A percentile compares a stretch with the other conserved stretches of the same genome.
Evolutionary conservation across 2,888 invertebrate genomes (phyloP).

Genomic region (Tethea ocularis): DNA sequence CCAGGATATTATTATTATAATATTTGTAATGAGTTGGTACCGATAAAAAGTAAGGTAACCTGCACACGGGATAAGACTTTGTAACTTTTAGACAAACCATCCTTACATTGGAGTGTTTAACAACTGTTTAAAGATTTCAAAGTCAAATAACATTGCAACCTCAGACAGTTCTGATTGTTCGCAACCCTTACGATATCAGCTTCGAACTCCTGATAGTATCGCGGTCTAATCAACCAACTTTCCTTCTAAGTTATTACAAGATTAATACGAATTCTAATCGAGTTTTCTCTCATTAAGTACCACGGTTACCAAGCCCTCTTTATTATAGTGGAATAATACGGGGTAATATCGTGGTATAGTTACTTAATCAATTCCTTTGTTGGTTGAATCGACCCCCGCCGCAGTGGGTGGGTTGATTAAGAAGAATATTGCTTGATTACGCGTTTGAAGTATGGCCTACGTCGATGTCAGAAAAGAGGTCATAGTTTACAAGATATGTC

Average conservation of each 20-base stretch:
- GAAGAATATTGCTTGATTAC: conserved; percentile 84
- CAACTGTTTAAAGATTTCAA: background rate
- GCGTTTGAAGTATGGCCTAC: conserved; percentile 72
- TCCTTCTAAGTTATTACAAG: conserved; percentile 71
- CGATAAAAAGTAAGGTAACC: background rate
- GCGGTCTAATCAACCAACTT: conserved; percentile 66
- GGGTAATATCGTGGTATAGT: conserved; percentile 82
- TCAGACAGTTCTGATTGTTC: background rate
- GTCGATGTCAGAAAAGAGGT: conserved; percentile 47
- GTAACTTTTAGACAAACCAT: background rate
- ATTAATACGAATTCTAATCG: conserved; percentile 83
- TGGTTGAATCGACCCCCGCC: conserved; percentile 78
- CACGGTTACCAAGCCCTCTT: conserved; percentile 81
- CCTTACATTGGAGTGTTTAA: background rate
- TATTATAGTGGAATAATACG: conserved; percentile 82
- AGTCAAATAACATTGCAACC: background rate
- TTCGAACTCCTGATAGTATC: conserved; percentile 35
- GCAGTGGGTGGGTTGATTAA: conserved; percentile 81
- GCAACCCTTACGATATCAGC: conserved; percentile 31
- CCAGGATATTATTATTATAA: too few species aligned
- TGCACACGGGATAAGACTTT: background rate
- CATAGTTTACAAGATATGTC: conserved; percentile 39
- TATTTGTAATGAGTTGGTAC: background rate
- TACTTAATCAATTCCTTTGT: conserved; percentile 84
- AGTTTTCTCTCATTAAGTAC: conserved; percentile 83